Evolutionary conservation across 2,888 invertebrate species (phyloP), one percentile per base, ranked within the genome.

Genomic region (Calephelis perditalis): DNA sequence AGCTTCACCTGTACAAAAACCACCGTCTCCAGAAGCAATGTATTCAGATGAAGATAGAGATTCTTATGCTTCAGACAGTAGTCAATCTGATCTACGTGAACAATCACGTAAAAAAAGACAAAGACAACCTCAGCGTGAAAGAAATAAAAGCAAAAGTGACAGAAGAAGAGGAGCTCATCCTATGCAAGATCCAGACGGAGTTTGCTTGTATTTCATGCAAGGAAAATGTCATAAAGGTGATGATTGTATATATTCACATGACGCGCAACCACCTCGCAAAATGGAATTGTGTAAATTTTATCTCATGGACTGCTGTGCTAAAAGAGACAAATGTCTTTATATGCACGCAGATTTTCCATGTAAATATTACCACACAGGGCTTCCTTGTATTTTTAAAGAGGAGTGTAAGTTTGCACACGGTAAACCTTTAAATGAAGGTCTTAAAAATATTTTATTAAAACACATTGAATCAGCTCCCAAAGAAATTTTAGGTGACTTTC

Each of bases 291-390:
- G 99, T 86, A 99, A 98, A 88, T 99, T 98, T 87, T 99, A 98
- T 88, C 86, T 98, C 64, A 96, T 96, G 94, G 97, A 97, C 70
- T 97, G 97, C 81, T 99, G 99, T 89, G 96, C 96, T 60, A 99
- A 98, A 88, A 94, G 97, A 73, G 98, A 98, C 72, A 96, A 97
- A 84, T 99, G 99, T 89, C 92, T 97, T 26, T 99, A 97, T 79
- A 96, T 99, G 96, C 99, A 99, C 88, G 94, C 96, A 73, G 98
- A 98, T 82, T 99, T 98, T 82, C 99, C 99, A 15, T 99, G 99
- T 89, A 98, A 98, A 92, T 98, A 96, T 89, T 98, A 95, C 85
- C 98, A 99, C 80, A 96, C 98, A 59, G 98, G 98, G 67, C 92
- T 96, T 82, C 94, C 95, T 61, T 98, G 98, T 82, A 93, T 93